phyloP scores from a whole-genome alignment of 2,888 invertebrate genomes.

The Trachelus troglodyta region DNA sequence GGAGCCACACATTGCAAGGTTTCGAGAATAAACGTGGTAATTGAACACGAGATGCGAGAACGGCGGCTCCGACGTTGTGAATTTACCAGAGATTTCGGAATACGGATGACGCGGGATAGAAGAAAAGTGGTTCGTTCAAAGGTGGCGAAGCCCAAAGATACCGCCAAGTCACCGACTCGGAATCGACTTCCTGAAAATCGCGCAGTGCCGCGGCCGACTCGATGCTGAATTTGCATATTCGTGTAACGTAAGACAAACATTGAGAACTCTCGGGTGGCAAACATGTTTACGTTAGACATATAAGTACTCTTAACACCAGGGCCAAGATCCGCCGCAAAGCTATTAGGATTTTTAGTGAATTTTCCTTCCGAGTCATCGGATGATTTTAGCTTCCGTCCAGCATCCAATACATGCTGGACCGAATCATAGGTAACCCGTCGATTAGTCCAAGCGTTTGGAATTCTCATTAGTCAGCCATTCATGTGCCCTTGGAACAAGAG shows the following conservation, averaged over 20 bases:
- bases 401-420: too few species aligned
- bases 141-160: neutral
- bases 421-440: too few species aligned
- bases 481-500: slow-evolving; percentile 13
- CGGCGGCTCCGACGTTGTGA: too few species aligned
- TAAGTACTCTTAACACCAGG: slow-evolving; percentile 11
- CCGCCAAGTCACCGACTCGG: neutral
- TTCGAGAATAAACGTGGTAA: too few species aligned
- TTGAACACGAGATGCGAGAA: too few species aligned
- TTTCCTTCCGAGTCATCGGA: too few species aligned
- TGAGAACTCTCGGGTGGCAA: slow-evolving; percentile 8
- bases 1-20: too few species aligned
- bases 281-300: slow-evolving; percentile 1
- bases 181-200: neutral
- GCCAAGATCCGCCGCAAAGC: slow-evolving; percentile 3
- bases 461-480: slow-evolving; percentile 16
- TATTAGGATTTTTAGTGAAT: slow-evolving; percentile 1
- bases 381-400: too few species aligned
- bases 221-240: slow-evolving; percentile 16
- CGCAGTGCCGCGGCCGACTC: neutral
- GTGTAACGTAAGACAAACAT: slow-evolving; percentile 16
- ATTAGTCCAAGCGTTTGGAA: too few species aligned
- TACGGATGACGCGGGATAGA: too few species aligned
- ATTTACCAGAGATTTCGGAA: too few species aligned
- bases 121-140: too few species aligned